Evolutionary conservation across 2,113 vertebrate species (phyloP).

Genomic region (Gnathonemus longibarbis): DNA sequence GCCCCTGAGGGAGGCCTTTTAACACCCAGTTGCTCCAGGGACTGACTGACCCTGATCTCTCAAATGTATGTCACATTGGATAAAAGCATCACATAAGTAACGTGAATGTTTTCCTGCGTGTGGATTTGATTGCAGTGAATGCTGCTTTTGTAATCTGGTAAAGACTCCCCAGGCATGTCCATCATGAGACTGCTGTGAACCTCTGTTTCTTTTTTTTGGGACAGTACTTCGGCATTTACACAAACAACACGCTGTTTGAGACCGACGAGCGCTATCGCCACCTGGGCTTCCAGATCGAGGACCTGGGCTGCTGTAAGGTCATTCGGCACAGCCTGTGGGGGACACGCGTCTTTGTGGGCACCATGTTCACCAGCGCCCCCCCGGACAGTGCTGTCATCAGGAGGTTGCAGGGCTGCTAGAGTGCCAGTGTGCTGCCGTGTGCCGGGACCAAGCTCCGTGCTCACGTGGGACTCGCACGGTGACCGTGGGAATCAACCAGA

Average conservation of each 20-base stretch:
- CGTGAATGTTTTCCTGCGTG: neutral
- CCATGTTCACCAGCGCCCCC: conserved; percentile 83
- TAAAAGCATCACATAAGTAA: neutral
- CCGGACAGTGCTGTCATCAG: conserved; percentile 70
- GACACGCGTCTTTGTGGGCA: conserved; percentile 78
- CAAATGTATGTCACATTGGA: neutral
- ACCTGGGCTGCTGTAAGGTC: conserved; percentile 93
- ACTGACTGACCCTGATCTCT: neutral
- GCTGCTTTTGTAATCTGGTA: neutral
- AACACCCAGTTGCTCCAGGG: neutral
- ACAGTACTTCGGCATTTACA: conserved; percentile 90
- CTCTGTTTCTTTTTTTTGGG: neutral
- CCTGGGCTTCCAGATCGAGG: conserved; percentile 83
- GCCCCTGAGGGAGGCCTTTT: neutral
- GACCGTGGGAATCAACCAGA: neutral
- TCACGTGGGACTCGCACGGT: neutral
- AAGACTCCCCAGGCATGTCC: neutral
- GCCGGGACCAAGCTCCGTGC: neutral
- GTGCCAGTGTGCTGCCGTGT: neutral
- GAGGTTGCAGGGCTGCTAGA: conserved; percentile 64
- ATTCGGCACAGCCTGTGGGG: conserved; percentile 85
- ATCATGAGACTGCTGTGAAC: neutral
- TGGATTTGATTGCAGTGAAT: neutral
- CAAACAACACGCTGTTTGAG: conserved; percentile 84
- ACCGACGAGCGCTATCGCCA: conserved; percentile 83